A percentile compares a stretch with the other conserved stretches of the same genome.
Evolutionary conservation across 1,140 invertebrate genomes (phyloP).

Genomic region (Oncopodura yosiiana): DNA sequence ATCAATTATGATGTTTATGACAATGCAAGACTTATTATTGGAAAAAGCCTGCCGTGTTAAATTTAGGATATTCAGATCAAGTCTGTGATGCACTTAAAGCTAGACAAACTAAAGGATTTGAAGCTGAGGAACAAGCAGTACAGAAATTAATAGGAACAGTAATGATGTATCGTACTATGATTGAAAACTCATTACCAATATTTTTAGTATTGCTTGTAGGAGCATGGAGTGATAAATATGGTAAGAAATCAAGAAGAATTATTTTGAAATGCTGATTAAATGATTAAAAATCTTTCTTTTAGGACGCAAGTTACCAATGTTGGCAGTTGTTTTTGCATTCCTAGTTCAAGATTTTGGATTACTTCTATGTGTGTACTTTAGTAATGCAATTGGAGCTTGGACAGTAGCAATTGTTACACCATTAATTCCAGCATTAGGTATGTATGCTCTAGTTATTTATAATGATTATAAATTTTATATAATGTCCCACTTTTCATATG

Average conservation of each 20-base stretch:
- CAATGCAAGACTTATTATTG: slow-evolving; percentile 53
- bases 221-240: slow-evolving; percentile 50
- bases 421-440: slow-evolving; percentile 46
- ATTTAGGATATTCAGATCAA: slow-evolving; percentile 54
- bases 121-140: slow-evolving; percentile 30
- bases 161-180: slow-evolving; percentile 50
- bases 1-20: slow-evolving; percentile 25
- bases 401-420: slow-evolving; percentile 19
- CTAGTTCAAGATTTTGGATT: slow-evolving; percentile 63
- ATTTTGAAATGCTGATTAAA: not conserved
- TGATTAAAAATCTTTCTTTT: slow-evolving; percentile 23
- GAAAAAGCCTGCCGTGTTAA: slow-evolving; percentile 77
- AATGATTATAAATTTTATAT: not conserved
- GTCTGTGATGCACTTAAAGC: slow-evolving; percentile 57
- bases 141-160: slow-evolving; percentile 50
- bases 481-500: slow-evolving; percentile 67
- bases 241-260: slow-evolving; percentile 47
- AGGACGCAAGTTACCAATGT: slow-evolving; percentile 79
- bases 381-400: slow-evolving; percentile 12
- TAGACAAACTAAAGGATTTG: not conserved
- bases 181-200: slow-evolving; percentile 48
- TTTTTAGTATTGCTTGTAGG: slow-evolving; percentile 50
- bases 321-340: slow-evolving; percentile 69
- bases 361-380: slow-evolving; percentile 61
- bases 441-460: too few species aligned